Percentiles rank a stretch among this genome's conserved stretches.
These are phyloP conservation scores for Atherix ibis DNA, from an alignment of 2,888 invertebrate species.

Conservation along the genomic window DNA sequence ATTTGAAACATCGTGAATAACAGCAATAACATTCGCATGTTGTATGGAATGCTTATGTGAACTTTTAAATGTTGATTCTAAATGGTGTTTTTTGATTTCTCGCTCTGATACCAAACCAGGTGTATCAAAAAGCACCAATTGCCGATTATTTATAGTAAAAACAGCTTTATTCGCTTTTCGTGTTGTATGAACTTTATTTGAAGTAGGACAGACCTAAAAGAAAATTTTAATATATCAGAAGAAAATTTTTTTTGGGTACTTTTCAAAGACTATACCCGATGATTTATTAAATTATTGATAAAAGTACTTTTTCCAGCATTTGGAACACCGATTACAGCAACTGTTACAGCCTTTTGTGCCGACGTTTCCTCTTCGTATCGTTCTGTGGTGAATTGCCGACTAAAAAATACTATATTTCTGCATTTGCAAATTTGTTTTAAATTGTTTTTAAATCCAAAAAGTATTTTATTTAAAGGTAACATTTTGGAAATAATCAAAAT, in stretches of 20 bases:
- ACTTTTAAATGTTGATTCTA: slow-evolving; percentile 41
- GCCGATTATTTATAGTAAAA: slow-evolving; percentile 56
- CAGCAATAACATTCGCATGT: slow-evolving; percentile 66
- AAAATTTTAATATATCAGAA: not conserved
- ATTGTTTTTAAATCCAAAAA: too few relatives aligned
- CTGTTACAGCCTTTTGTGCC: slow-evolving; percentile 42
- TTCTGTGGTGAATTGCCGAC: too few relatives aligned
- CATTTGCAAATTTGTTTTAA: too few relatives aligned
- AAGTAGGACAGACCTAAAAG: slow-evolving; percentile 71
- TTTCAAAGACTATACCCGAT: slow-evolving; percentile 41
- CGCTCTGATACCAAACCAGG: slow-evolving; percentile 67
- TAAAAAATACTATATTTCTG: too few relatives aligned
- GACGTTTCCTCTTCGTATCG: too few relatives aligned
- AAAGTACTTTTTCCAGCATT: slow-evolving; percentile 95
- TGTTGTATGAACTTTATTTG: slow-evolving; percentile 85
- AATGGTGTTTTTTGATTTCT: slow-evolving; percentile 40
- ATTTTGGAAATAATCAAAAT: too few relatives aligned
- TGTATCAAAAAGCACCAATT: slow-evolving; percentile 84
- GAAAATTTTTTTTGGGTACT: not conserved
- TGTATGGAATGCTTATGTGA: slow-evolving; percentile 37
- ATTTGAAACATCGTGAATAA: slow-evolving; percentile 73
- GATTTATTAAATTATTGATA: slow-evolving; percentile 68
- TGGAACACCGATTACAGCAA: slow-evolving; percentile 82
- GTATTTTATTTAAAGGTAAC: too few relatives aligned
- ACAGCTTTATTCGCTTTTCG: slow-evolving; percentile 56